Base-by-base conservation (phyloP, 2,797 vertebrate genomes). In the Molothrus aeneus region DNA sequence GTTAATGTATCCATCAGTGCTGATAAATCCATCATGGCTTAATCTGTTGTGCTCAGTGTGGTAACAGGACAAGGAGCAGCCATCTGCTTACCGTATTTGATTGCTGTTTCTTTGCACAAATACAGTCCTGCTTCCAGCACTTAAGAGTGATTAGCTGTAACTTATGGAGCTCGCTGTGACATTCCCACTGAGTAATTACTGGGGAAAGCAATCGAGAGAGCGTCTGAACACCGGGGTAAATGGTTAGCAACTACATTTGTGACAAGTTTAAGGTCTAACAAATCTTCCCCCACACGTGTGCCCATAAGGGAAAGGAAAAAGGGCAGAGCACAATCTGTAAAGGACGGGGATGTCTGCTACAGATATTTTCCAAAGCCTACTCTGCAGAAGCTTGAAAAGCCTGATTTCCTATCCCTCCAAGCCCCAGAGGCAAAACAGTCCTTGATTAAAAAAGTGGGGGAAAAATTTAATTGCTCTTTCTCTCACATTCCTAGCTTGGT, bases 31-130 rank as follows among this genome's bases (percentile, higher is more conserved):
- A 93, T 97, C 95, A 96, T 56, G 73, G 82, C 63, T 64, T 97
- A 89, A 96, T 92, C 94, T 96, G 96, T 91, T 92, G 93, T 84
- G 88, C 94, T 95, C 95, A 90, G 86, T 94, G 88, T 93, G 73
- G 92, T 90, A 96, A 95, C 93, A 93, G 92, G 91, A 89, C 88
- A 96, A 64, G 86, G 65, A 94, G 80, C 93, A 95, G 95, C 97
- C 98, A 98, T 98, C 97, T 98, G 98, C 93, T 98, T 95, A 78
- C 95, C 45, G 70, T 96, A 88, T 97, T 96, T 96, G 96, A 97
- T 98, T 94, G 95, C 97, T 93, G 86, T 95, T 94, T 96, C 97
- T 93, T 92, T 95, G 94, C 94, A 90, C 96, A 96, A 97, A 95
- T 91, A 80, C 81, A 74, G 84, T 91, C 91, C 78, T 86, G 91